phyloP scores from a whole-genome alignment of 2,797 vertebrate species.

The Crenuchus spilurus region DNA sequence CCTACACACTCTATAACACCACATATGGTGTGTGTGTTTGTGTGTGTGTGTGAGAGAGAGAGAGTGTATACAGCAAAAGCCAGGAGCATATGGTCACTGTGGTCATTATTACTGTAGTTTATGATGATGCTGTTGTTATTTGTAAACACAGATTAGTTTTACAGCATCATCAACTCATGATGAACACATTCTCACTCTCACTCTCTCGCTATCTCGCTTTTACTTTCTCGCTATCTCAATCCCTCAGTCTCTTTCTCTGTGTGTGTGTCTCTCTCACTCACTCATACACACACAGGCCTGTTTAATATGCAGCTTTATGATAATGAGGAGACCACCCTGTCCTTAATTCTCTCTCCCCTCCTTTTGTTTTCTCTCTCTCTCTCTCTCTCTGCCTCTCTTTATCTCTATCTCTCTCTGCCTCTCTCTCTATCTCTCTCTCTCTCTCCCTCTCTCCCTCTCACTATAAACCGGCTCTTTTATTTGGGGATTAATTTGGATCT shows the following conservation, averaged over 20 bases:
- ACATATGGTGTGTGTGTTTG: not conserved
- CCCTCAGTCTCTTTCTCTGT: not conserved
- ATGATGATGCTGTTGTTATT: not conserved
- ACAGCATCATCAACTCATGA: too few relatives aligned
- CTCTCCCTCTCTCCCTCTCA: constrained; percentile 7
- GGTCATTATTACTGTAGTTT: not conserved
- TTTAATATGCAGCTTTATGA: not conserved
- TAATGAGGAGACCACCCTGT: not conserved
- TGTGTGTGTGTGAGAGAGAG: not conserved
- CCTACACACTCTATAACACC: not conserved
- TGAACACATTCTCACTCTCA: too few relatives aligned
- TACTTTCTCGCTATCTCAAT: not conserved
- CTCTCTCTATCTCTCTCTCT: not conserved
- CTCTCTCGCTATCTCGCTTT: too few relatives aligned
- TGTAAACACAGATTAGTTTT: too few relatives aligned
- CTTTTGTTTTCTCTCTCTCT: not conserved
- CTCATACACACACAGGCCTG: not conserved
- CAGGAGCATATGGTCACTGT: not conserved
- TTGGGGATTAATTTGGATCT: constrained; percentile 61
- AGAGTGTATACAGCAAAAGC: too few relatives aligned
- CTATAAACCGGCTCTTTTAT: constrained; percentile 56
- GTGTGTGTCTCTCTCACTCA: not conserved
- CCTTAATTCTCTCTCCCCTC: not conserved
- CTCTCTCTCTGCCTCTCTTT: not conserved
- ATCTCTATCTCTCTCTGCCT: not conserved